These are phyloP conservation scores for Brachyopa scutellaris DNA, from an alignment of 2,888 invertebrate species.

Conservation along the genomic window DNA sequence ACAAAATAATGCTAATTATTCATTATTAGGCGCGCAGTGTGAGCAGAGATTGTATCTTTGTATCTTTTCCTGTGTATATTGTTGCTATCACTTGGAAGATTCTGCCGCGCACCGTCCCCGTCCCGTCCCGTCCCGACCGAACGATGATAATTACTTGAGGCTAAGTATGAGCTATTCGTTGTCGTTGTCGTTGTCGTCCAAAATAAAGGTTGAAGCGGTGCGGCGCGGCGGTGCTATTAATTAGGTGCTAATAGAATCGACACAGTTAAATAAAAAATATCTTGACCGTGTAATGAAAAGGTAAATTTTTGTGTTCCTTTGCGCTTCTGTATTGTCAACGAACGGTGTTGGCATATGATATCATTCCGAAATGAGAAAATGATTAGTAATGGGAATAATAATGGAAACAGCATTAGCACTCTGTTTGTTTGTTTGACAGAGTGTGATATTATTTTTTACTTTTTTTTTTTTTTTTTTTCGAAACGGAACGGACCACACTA, in stretches of 20 bases:
- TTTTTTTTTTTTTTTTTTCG: slow-evolving; percentile 7
- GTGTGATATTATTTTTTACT: too few species aligned
- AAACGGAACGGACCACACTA: neutral
- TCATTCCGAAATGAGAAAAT: slow-evolving; percentile 57
- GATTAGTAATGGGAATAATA: slow-evolving; percentile 50
- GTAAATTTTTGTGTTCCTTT: slow-evolving; percentile 32
- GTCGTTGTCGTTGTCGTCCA: too few species aligned
- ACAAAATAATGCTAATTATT: slow-evolving; percentile 66
- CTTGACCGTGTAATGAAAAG: slow-evolving; percentile 66
- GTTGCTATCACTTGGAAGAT: slow-evolving; percentile 33
- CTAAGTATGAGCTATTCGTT: slow-evolving; percentile 13
- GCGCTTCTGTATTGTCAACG: slow-evolving; percentile 44
- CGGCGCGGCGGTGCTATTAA: slow-evolving; percentile 31
- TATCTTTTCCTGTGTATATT: slow-evolving; percentile 11
- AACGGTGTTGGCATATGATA: slow-evolving; percentile 26
- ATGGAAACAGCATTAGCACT: slow-evolving; percentile 58
- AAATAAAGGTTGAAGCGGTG: neutral
- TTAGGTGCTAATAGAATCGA: slow-evolving; percentile 71
- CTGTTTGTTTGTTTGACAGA: slow-evolving; percentile 36
- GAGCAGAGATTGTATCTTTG: neutral
- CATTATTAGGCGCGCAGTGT: slow-evolving; percentile 36
- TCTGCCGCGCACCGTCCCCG: neutral
- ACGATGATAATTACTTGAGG: slow-evolving; percentile 60
- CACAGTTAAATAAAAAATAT: slow-evolving; percentile 71
- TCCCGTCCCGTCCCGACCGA: neutral